phyloP scores from a whole-genome alignment of 2,888 invertebrate genomes.

The Monopis laevigella region DNA sequence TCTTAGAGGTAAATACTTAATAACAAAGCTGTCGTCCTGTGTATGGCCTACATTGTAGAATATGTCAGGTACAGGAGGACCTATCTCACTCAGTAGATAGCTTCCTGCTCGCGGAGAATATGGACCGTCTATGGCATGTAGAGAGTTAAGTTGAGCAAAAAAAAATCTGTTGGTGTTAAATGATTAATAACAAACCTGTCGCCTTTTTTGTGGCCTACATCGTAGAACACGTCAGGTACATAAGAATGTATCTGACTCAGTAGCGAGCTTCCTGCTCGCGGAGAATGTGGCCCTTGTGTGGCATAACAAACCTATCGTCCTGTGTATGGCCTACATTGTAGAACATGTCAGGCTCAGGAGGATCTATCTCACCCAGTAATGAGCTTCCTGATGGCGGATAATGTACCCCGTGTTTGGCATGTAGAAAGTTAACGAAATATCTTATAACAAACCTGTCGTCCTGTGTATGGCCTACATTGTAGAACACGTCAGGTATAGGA shows the following conservation, averaged over 20 bases:
- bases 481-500: conserved; percentile 53
- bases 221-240: too few relatives aligned
- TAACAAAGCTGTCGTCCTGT: conserved; percentile 38
- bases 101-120: conserved; percentile 56
- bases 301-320: conserved; percentile 50
- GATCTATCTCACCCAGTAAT: conserved; percentile 53
- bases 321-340: conserved; percentile 47
- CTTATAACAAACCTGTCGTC: conserved; percentile 41
- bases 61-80: conserved; percentile 53
- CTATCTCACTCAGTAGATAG: conserved; percentile 53
- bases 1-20: too few relatives aligned
- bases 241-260: conserved; percentile 56
- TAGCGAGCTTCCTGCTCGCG: conserved; percentile 52
- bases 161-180: too few relatives aligned
- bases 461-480: conserved; percentile 43
- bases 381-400: conserved; percentile 56
- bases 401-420: conserved; percentile 54
- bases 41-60: conserved; percentile 52
- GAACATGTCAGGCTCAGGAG: conserved; percentile 52
- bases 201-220: too few relatives aligned
- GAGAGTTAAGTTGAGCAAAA: too few relatives aligned
- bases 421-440: too few relatives aligned
- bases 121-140: conserved; percentile 52
- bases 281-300: conserved; percentile 52
- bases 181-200: too few relatives aligned